Conservation (phyloP, 2,113 vertebrate species). For the Anser brachyrhynchus region DNA sequence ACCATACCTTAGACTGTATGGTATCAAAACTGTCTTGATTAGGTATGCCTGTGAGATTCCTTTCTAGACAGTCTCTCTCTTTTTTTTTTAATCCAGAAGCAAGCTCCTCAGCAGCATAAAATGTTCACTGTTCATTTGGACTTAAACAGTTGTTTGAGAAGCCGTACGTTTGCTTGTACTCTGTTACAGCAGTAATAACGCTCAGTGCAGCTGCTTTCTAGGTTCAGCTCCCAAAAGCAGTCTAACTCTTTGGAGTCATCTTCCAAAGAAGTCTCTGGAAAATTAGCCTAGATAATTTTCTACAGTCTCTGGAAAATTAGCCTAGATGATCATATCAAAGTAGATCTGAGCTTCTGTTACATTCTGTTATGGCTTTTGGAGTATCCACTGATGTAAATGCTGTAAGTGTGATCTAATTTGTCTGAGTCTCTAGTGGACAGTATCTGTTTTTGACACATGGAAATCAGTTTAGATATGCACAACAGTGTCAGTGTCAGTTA, state of each 20-base stretch:
- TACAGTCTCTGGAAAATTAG: not conserved
- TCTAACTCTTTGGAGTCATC: not conserved
- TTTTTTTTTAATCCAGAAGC: not conserved
- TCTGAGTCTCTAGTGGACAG: not conserved
- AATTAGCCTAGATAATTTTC: not conserved
- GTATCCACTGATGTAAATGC: conserved; percentile 15
- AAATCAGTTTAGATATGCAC: not conserved
- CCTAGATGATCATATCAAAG: not conserved
- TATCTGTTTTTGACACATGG: conserved; percentile 4
- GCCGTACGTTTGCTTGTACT: not conserved
- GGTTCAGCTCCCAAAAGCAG: not conserved
- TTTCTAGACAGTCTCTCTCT: not conserved
- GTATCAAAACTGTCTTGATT: not conserved
- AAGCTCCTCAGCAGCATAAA: not conserved
- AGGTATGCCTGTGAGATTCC: not conserved
- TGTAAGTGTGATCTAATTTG: not conserved
- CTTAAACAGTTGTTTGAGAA: conserved; percentile 24
- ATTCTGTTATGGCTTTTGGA: not conserved
- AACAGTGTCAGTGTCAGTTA: not conserved
- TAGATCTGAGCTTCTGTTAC: conserved; percentile 10
- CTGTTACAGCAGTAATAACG: not conserved
- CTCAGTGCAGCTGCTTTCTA: not conserved
- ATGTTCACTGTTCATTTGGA: not conserved
- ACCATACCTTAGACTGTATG: not conserved
- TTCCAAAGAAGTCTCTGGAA: not conserved